Evolutionary conservation across 2,888 invertebrate genomes (phyloP), one percentile per base, ranked within the genome.

Genomic region (Perizoma affinitatum): DNA sequence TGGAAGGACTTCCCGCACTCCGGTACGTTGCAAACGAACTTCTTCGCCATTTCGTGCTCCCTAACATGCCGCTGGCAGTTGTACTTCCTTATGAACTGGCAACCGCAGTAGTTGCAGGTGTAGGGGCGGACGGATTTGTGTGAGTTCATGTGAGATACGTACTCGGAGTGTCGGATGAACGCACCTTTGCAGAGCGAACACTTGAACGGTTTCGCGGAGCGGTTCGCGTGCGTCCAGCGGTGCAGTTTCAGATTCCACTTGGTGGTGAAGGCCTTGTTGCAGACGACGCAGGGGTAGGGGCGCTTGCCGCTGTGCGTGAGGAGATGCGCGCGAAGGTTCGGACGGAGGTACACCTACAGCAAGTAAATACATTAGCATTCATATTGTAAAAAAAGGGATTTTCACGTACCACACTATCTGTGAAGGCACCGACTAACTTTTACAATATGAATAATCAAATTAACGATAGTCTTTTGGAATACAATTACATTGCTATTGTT

Each of bases 231-330:
- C 53, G 96, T 97, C 97, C 97, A 97, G 69, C 96, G 95, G 88
- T 98, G 97, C 71, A 97, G 93, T 80, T 97, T 96, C 54, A 97
- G 93, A 89, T 97, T 97, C 96, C 97, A 97, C 83, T 97, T 97
- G 70, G 97, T 97, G 71, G 96, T 96, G 90, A 97, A 97, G 38
- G 95, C 93, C 82, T 97, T 97, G 79, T 95, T 96, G 90, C 98
- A 97, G 56, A 97, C 95, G 55, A 95, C 93, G 87, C 98, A 98
- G 62, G 94, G 93, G 90, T 94, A 96, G n/a, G 96, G 96, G 57
- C 95, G 93, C 81, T 95, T 93, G 66, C 96, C 95, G 70, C 94
- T 94, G 90, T 97, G 97, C 52, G 96, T 96, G 33, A 94, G 93
- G 83, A 97, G 94, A 80, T 97, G 97, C 5, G 95, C 95, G 63